phyloP scores from a whole-genome alignment of 2,797 vertebrate genomes.

The Dermochelys coriacea region DNA sequence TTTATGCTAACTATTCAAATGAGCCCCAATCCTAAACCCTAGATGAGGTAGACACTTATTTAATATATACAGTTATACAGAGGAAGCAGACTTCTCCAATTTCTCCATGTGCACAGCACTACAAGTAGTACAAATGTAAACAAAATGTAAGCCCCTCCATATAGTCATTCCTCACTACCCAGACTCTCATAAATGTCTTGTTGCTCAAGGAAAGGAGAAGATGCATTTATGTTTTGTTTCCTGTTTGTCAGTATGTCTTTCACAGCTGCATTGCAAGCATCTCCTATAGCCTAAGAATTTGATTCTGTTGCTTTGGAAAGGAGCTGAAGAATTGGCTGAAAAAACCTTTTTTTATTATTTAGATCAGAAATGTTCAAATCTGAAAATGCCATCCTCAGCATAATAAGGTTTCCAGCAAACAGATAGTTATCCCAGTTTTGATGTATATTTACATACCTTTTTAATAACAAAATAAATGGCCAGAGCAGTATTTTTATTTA shows the following conservation, averaged over 20 bases:
- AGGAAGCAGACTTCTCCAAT: not conserved
- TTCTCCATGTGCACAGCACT: not conserved
- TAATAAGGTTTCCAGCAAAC: not conserved
- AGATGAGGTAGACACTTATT: not conserved
- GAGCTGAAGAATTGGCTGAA: not conserved
- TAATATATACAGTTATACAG: not conserved
- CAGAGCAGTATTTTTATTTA: not conserved
- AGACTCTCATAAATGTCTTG: not conserved
- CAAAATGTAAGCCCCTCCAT: not conserved
- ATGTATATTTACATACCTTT: not conserved
- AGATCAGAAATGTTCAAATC: not conserved
- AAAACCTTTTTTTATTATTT: not conserved
- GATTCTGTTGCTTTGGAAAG: not conserved
- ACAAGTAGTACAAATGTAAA: not conserved
- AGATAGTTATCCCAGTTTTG: not conserved
- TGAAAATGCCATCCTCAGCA: too few relatives aligned
- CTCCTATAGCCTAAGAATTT: not conserved
- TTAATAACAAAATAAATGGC: not conserved
- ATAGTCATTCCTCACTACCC: not conserved
- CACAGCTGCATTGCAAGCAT: not conserved
- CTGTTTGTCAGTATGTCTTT: not conserved
- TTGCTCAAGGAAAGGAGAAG: not conserved
- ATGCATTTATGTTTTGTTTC: not conserved
- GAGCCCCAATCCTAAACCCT: not conserved
- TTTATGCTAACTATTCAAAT: not conserved